phyloP scores from a whole-genome alignment of 1,140 invertebrate genomes.

The Trachymyrmex septentrionalis region DNA sequence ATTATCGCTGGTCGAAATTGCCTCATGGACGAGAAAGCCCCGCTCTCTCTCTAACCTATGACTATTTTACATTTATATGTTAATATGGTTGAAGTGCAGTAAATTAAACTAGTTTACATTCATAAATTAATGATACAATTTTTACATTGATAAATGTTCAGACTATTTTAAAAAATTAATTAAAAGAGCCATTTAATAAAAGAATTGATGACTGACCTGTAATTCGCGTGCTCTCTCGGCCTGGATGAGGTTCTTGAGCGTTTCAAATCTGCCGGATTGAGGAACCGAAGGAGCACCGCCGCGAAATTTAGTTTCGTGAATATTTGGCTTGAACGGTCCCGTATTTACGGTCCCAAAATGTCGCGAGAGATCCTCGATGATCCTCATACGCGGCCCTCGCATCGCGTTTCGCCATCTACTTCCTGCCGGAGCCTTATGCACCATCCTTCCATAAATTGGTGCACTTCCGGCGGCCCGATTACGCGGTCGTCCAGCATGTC shows the following conservation, averaged over 20 bases:
- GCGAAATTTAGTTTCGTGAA: slow-evolving; percentile 78
- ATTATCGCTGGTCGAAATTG: too few relatives aligned
- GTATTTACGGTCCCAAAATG: slow-evolving; percentile 84
- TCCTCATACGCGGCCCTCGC: slow-evolving; percentile 78
- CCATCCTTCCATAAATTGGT: slow-evolving; percentile 89
- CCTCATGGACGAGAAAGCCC: too few relatives aligned
- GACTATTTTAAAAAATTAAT: too few relatives aligned
- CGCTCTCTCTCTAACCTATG: neutral
- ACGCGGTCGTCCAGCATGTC: slow-evolving; percentile 66
- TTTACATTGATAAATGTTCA: too few relatives aligned
- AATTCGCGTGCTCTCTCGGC: slow-evolving; percentile 90
- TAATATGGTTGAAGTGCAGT: neutral
- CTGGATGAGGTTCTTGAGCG: slow-evolving; percentile 88
- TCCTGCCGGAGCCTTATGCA: slow-evolving; percentile 87
- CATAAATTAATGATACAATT: neutral
- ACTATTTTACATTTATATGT: neutral
- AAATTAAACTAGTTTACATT: neutral
- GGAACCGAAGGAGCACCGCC: slow-evolving; percentile 80
- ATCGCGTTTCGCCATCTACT: slow-evolving; percentile 82
- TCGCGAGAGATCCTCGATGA: slow-evolving; percentile 85
- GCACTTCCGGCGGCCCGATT: slow-evolving; percentile 77
- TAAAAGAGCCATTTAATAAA: too few relatives aligned
- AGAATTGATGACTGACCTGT: slow-evolving; percentile 75
- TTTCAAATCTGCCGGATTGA: slow-evolving; percentile 89
- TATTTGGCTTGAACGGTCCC: slow-evolving; percentile 77